A percentile compares a stretch with the other conserved stretches of the same genome.
phyloP scores from a whole-genome alignment of 2,797 vertebrate species.

The Typhlichthys subterraneus region DNA sequence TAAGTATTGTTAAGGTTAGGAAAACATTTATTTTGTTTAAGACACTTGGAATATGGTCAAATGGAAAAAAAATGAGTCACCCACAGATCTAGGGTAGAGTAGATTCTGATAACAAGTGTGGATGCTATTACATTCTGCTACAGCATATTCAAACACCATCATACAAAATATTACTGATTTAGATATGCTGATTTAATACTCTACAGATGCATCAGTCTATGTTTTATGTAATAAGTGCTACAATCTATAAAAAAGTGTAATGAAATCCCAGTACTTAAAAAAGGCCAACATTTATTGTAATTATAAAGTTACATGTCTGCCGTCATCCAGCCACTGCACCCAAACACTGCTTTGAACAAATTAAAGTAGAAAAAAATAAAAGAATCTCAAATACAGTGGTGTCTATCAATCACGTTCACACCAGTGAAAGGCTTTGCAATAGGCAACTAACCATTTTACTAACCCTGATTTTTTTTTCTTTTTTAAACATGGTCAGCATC shows the following conservation, averaged over 20 bases:
- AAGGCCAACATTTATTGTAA: constrained; percentile 47
- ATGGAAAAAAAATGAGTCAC: no score
- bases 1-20: no score
- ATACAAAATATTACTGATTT: no score
- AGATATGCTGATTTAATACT: no score
- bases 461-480: constrained; percentile 57
- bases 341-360: constrained; percentile 62
- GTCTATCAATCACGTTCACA: constrained; percentile 60
- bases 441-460: constrained; percentile 55
- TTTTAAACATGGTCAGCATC: constrained; percentile 47
- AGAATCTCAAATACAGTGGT: constrained; percentile 34
- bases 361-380: constrained; percentile 62
- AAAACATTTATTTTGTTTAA: no score
- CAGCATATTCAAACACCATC: no score
- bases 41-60: no score
- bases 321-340: constrained; percentile 59
- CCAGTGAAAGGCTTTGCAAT: constrained; percentile 56
- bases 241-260: neutral
- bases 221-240: neutral
- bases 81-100: no score
- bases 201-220: neutral
- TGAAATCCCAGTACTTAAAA: neutral
- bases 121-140: no score
- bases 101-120: no score
- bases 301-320: constrained; percentile 69